Conservation (phyloP, 2,888 invertebrate species). For the Sisyra terminalis region DNA sequence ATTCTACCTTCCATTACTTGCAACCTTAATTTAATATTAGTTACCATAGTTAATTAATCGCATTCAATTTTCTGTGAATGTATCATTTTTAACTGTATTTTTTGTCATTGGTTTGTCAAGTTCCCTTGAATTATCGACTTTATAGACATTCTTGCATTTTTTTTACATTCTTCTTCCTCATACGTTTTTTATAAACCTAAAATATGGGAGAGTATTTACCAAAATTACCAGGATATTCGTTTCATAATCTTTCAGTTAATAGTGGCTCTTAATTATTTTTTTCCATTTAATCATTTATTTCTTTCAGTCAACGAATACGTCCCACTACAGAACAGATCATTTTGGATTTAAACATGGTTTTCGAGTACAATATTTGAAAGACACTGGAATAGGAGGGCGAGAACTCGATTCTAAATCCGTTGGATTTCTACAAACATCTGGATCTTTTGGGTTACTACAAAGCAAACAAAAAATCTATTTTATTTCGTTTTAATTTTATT, state of each 20-base stretch:
- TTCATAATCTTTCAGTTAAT: slow-evolving; percentile 8
- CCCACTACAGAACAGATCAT: slow-evolving; percentile 31
- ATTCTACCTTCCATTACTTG: too few relatives aligned
- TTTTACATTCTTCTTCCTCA: neutral
- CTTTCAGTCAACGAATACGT: slow-evolving; percentile 1
- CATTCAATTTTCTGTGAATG: too few relatives aligned
- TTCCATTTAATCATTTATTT: slow-evolving; percentile 3
- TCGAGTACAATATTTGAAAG: slow-evolving; percentile 35
- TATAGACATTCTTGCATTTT: too few relatives aligned
- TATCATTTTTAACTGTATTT: too few relatives aligned
- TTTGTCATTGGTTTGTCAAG: too few relatives aligned
- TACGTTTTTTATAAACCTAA: neutral
- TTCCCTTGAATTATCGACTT: too few relatives aligned
- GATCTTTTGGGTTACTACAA: slow-evolving; percentile 32
- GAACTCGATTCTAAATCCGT: slow-evolving; percentile 43
- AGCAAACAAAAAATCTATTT: neutral
- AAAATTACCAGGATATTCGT: slow-evolving; percentile 9
- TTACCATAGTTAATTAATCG: too few relatives aligned
- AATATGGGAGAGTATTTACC: slow-evolving; percentile 8
- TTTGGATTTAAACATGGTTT: slow-evolving; percentile 51
- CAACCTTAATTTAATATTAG: too few relatives aligned
- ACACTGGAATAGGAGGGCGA: slow-evolving; percentile 40
- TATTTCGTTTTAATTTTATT: too few relatives aligned
- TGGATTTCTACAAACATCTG: slow-evolving; percentile 33
- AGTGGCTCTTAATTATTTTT: neutral